Percentiles rank a stretch among this genome's conserved stretches.
These are phyloP conservation scores for Pantherophis guttatus DNA, from an alignment of 2,113 vertebrate species.

Conservation along the genomic window DNA sequence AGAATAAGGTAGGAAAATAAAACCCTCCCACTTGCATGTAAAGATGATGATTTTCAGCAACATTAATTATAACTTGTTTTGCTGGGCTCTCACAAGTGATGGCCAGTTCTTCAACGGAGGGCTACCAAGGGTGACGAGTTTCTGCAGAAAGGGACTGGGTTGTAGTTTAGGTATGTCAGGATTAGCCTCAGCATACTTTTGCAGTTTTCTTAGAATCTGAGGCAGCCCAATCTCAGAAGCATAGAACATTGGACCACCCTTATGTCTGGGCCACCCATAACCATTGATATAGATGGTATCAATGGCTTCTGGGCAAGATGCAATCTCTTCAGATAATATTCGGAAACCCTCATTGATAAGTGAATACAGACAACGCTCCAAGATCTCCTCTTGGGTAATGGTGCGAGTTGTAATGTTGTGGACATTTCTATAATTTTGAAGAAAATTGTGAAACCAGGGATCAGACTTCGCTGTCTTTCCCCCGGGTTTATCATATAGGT, in stretches of 20 bases:
- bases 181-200: constrained; percentile 75
- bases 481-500: constrained; percentile 79
- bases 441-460: constrained; percentile 77
- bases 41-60: not conserved
- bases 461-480: constrained; percentile 74
- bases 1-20: not conserved
- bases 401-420: constrained; percentile 69
- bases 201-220: constrained; percentile 76
- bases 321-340: constrained; percentile 85
- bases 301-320: constrained; percentile 82
- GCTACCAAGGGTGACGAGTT: constrained; percentile 78
- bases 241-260: constrained; percentile 91
- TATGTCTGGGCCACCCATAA: constrained; percentile 86
- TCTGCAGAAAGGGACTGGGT: constrained; percentile 80
- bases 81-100: constrained; percentile 59
- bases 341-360: constrained; percentile 89
- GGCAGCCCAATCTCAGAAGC: constrained; percentile 79
- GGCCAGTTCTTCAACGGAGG: constrained; percentile 83
- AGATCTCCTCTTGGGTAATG: constrained; percentile 79
- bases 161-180: constrained; percentile 77
- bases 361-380: constrained; percentile 83
- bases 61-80: constrained; percentile 76
- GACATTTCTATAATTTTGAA: constrained; percentile 76
- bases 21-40: not conserved
- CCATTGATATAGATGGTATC: constrained; percentile 87